A percentile compares a stretch with the other conserved stretches of the same genome.
These are phyloP conservation scores for Theocolax elegans DNA, from an alignment of 1,140 invertebrate genomes.

Conservation along the genomic window DNA sequence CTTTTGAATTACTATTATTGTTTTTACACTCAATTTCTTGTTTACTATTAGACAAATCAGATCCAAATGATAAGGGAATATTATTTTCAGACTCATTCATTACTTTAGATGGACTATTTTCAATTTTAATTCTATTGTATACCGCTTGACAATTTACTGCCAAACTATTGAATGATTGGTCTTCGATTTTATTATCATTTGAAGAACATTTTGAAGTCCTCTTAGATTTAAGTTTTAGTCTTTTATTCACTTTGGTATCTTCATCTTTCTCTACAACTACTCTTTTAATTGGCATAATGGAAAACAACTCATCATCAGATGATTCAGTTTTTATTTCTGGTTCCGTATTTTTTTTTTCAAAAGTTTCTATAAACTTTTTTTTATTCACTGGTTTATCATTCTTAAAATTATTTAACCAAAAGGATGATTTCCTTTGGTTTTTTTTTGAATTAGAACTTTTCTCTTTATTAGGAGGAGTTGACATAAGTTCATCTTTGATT, in stretches of 20 bases:
- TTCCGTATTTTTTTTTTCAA: background rate
- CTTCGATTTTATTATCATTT: background rate
- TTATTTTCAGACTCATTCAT: background rate
- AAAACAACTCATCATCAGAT: background rate
- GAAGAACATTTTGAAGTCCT: no score
- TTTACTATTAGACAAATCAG: background rate
- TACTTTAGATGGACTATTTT: background rate
- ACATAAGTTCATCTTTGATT: background rate
- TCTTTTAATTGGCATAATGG: background rate
- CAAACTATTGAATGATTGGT: constrained; percentile 4
- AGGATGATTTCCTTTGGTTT: background rate
- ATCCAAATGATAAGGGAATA: constrained; percentile 2
- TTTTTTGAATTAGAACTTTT: background rate
- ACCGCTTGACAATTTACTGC: constrained; percentile 22
- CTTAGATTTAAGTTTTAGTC: background rate
- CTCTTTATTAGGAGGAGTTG: background rate
- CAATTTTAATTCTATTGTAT: background rate
- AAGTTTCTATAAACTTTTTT: background rate
- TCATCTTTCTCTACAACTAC: background rate
- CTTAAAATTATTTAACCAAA: background rate
- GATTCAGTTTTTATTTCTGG: background rate
- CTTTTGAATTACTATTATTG: background rate
- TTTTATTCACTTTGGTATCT: background rate
- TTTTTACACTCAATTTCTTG: background rate
- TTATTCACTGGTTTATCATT: background rate